phyloP scores from a whole-genome alignment of 2,888 invertebrate species.

The Tenthredo mesomela region DNA sequence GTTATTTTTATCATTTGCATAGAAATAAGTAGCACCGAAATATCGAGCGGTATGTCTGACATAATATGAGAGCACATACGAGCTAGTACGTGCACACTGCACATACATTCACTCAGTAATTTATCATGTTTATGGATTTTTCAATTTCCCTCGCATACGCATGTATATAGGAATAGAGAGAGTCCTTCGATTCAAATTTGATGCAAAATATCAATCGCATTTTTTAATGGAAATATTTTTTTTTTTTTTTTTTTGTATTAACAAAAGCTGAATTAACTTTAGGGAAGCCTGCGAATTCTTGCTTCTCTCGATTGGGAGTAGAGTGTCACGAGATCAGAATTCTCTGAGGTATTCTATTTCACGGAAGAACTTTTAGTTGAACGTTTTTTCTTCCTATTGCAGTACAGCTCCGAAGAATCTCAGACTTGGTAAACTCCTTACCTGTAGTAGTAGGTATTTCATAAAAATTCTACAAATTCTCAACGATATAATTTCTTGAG shows the following conservation, averaged over 20 bases:
- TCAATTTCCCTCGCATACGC: background rate
- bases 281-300: background rate
- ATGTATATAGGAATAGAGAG: background rate
- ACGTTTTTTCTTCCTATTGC: no score
- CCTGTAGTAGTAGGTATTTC: no score
- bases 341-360: background rate
- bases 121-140: background rate
- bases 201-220: background rate
- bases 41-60: slow-evolving; percentile 28
- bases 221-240: no score
- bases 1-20: background rate
- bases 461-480: no score
- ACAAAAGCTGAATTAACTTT: background rate
- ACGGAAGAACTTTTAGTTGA: background rate
- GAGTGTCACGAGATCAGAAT: background rate
- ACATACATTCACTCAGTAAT: background rate
- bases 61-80: background rate
- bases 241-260: no score
- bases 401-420: no score
- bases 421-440: no score
- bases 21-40: background rate
- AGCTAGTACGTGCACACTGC: background rate
- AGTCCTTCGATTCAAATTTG: background rate
- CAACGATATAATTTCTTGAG: no score
- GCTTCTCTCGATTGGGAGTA: background rate